These are phyloP conservation scores for Drosophila nebulosa DNA, from an alignment of 1,140 invertebrate genomes.

Conservation along the genomic window DNA sequence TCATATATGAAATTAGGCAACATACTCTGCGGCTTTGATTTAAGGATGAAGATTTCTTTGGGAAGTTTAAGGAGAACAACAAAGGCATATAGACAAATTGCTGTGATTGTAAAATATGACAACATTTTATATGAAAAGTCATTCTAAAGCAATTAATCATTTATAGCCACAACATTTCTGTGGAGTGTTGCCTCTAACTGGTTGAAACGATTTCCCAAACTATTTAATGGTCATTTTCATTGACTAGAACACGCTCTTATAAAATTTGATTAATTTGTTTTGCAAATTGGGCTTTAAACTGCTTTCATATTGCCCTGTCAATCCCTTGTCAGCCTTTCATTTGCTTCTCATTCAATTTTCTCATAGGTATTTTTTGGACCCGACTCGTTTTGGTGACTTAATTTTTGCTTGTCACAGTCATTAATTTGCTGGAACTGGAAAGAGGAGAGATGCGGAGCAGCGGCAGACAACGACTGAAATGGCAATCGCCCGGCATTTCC, in stretches of 20 bases:
- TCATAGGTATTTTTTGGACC: neutral
- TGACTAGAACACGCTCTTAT: neutral
- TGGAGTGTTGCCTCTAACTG: too few relatives aligned
- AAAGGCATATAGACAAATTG: too few relatives aligned
- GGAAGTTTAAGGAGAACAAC: too few relatives aligned
- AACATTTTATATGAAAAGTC: too few relatives aligned
- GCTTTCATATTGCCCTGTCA: neutral
- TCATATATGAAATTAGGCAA: too few relatives aligned
- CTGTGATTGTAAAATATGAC: too few relatives aligned
- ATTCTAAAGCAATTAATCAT: too few relatives aligned
- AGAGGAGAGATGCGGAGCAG: neutral
- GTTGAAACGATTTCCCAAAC: too few relatives aligned
- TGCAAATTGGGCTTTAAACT: neutral
- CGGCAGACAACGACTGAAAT: slow-evolving; percentile 2
- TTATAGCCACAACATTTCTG: too few relatives aligned
- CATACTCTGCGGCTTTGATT: too few relatives aligned
- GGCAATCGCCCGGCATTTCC: slow-evolving; percentile 59
- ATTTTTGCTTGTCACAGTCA: neutral
- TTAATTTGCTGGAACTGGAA: neutral
- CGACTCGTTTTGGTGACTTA: neutral
- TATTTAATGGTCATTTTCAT: too few relatives aligned
- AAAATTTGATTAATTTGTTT: neutral
- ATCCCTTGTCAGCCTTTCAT: neutral
- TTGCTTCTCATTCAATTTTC: neutral
- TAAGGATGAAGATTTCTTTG: too few relatives aligned